These are phyloP conservation scores for Lanius ludovicianus DNA, from an alignment of 2,113 vertebrate species.

Conservation along the genomic window DNA sequence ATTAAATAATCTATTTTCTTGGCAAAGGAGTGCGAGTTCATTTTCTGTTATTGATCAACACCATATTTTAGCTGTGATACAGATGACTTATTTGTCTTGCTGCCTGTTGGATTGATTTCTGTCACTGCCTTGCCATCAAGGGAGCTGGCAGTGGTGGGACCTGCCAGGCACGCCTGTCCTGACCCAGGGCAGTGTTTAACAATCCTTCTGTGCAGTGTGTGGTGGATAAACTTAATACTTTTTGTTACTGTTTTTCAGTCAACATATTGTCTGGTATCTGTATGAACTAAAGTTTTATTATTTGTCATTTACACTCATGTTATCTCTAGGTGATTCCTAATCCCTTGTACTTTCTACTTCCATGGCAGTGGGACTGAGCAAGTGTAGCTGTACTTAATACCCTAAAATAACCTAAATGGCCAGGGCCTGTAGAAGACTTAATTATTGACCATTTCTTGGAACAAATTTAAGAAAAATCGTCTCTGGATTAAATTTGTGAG, in stretches of 20 bases:
- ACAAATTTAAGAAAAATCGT: not conserved
- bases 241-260: not conserved
- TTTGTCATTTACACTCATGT: not conserved
- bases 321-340: not conserved
- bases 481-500: not conserved
- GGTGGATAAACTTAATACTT: not conserved
- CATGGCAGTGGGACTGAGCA: not conserved
- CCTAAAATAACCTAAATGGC: not conserved
- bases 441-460: not conserved
- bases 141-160: not conserved
- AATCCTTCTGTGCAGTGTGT: not conserved
- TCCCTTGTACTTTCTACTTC: not conserved
- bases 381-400: not conserved
- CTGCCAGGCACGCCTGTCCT: not conserved
- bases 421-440: not conserved
- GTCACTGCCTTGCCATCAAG: not conserved
- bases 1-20: conserved; percentile 63
- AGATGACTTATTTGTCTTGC: conserved; percentile 39
- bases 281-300: not conserved
- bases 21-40: conserved; percentile 30
- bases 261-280: not conserved
- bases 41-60: conserved; percentile 61
- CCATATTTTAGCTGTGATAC: conserved; percentile 41
- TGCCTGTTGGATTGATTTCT: conserved; percentile 58
- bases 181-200: not conserved